Percentiles rank a stretch among this genome's conserved stretches.
phyloP scores from a whole-genome alignment of 2,888 invertebrate genomes.

The Plagodis dolabraria region DNA sequence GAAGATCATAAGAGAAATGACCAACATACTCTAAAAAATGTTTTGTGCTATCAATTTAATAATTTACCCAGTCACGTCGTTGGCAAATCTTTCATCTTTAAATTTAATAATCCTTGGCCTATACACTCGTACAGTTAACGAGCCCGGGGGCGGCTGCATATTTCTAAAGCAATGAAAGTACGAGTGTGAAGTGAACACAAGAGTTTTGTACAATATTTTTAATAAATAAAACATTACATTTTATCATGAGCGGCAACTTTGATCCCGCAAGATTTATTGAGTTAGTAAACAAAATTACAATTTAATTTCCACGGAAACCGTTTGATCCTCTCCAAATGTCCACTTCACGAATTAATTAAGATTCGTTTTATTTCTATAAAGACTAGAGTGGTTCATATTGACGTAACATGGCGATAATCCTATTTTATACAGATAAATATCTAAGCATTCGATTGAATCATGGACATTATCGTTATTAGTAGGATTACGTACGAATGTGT shows the following conservation, averaged over 20 bases:
- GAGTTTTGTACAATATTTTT: slow-evolving; percentile 43
- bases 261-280: slow-evolving; percentile 39
- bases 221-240: slow-evolving; percentile 37
- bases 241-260: slow-evolving; percentile 39
- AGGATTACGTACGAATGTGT: neutral
- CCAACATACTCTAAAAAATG: slow-evolving; percentile 1
- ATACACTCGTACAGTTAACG: slow-evolving; percentile 42
- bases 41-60: slow-evolving; percentile 26
- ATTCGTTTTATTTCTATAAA: slow-evolving; percentile 35
- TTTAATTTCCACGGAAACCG: slow-evolving; percentile 36
- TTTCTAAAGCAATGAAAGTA: slow-evolving; percentile 44
- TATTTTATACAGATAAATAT: slow-evolving; percentile 11
- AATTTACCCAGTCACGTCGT: slow-evolving; percentile 20
- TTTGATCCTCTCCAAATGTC: slow-evolving; percentile 40
- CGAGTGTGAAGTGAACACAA: slow-evolving; percentile 26
- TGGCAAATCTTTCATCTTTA: slow-evolving; percentile 43
- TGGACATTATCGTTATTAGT: slow-evolving; percentile 10
- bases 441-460: slow-evolving; percentile 11
- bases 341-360: slow-evolving; percentile 39
- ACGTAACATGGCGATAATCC: slow-evolving; percentile 22
- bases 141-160: slow-evolving; percentile 49
- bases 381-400: slow-evolving; percentile 25
- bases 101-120: slow-evolving; percentile 46
- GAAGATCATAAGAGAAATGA: slow-evolving; percentile 9
- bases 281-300: slow-evolving; percentile 41